Percentiles rank a stretch among this genome's conserved stretches.
These are phyloP conservation scores for Orestias chungarensis DNA, from an alignment of 2,797 vertebrate species.

Conservation along the genomic window DNA sequence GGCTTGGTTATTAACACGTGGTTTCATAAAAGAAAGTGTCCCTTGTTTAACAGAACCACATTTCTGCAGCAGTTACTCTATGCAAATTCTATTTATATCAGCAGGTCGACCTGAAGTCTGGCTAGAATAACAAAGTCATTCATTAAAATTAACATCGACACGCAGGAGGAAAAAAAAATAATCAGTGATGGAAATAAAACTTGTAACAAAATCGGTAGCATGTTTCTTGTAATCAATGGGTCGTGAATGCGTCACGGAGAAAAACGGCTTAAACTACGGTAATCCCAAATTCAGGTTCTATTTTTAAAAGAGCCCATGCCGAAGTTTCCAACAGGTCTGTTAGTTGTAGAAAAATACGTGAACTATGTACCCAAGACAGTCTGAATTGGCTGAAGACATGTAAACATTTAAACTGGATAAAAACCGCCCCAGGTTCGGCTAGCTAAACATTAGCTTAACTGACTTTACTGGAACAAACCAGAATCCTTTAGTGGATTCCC, in stretches of 20 bases:
- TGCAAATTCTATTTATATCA: background rate
- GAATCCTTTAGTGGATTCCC: too few relatives aligned
- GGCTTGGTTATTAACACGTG: background rate
- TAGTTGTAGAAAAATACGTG: accelerated
- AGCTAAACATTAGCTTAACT: background rate
- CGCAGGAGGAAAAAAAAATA: background rate
- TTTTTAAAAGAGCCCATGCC: accelerated
- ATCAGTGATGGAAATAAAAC: background rate
- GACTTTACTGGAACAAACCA: background rate
- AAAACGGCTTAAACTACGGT: background rate
- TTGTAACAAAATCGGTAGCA: background rate
- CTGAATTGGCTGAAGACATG: background rate
- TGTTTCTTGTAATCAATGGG: background rate
- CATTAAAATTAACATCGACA: background rate
- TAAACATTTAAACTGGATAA: background rate
- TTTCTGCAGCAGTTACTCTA: background rate
- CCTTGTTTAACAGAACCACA: background rate
- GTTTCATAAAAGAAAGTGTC: background rate
- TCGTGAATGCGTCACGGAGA: background rate
- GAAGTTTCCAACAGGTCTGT: accelerated
- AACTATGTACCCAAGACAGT: accelerated
- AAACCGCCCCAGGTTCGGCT: background rate
- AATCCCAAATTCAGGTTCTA: too few relatives aligned
- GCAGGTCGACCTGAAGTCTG: background rate
- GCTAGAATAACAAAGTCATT: too few relatives aligned